These are phyloP conservation scores for Mactromeris polynyma DNA, from an alignment of 2,888 invertebrate species.

Conservation along the genomic window DNA sequence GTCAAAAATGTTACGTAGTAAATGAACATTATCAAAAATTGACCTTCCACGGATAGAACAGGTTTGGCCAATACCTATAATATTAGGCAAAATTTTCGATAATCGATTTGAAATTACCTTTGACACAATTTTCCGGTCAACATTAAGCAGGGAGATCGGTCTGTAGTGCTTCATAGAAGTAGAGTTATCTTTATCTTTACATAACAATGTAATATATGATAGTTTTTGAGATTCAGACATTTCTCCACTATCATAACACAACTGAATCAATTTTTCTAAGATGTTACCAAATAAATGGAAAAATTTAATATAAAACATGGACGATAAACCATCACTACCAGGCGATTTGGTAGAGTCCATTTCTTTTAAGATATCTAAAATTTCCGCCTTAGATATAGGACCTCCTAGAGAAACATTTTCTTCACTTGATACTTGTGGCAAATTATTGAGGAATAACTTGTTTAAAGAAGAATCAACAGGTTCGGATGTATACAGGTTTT, in stretches of 20 bases:
- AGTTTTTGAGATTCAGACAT: conserved; percentile 52
- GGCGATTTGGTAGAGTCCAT: conserved; percentile 49
- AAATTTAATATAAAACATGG: conserved; percentile 47
- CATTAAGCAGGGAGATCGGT: conserved; percentile 71
- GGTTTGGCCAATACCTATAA: conserved; percentile 68
- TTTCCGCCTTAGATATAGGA: conserved; percentile 29
- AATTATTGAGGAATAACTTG: conserved; percentile 24
- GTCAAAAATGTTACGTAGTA: conserved; percentile 62
- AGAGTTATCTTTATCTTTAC: conserved; percentile 31
- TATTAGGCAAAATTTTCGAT: conserved; percentile 46
- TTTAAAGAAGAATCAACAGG: conserved; percentile 21
- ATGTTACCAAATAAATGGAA: conserved; percentile 52
- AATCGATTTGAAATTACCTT: conserved; percentile 66
- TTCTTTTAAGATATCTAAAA: conserved; percentile 25
- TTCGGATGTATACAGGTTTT: conserved; percentile 27
- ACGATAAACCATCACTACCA: conserved; percentile 49
- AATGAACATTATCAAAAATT: conserved; percentile 70
- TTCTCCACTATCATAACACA: conserved; percentile 30
- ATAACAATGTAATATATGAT: conserved; percentile 36
- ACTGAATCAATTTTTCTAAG: conserved; percentile 20
- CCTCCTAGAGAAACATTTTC: conserved; percentile 15
- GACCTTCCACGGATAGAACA: conserved; percentile 68
- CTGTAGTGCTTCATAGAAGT: conserved; percentile 65
- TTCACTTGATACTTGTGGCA: conserved; percentile 23
- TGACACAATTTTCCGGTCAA: conserved; percentile 71